These are phyloP conservation scores for Ophonus ardosiacus DNA, from an alignment of 2,888 invertebrate species.

Conservation along the genomic window DNA sequence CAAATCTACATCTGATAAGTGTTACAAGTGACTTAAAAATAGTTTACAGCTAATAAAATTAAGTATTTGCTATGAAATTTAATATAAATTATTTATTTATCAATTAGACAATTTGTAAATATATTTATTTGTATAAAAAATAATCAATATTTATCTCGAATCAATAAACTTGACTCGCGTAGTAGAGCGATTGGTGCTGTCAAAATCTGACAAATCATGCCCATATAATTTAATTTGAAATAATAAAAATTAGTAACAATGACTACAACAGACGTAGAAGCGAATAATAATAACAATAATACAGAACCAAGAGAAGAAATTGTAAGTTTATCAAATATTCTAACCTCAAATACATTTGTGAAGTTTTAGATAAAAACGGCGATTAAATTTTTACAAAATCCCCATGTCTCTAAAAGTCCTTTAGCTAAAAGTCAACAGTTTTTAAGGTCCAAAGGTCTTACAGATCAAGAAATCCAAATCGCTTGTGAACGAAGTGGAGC, in stretches of 20 bases:
- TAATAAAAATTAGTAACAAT: conserved; percentile 18
- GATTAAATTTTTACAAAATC: conserved; percentile 90
- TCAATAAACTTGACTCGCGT: conserved; percentile 50
- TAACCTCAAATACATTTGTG: conserved; percentile 28
- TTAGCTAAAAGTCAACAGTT: conserved; percentile 88
- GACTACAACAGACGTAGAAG: conserved; percentile 36
- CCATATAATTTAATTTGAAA: conserved; percentile 14
- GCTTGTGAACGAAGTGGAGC: conserved; percentile 84
- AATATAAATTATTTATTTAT: neutral
- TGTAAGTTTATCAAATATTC: conserved; percentile 58
- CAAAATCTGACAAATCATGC: conserved; percentile 54
- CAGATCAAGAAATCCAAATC: conserved; percentile 84
- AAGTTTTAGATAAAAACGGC: conserved; percentile 87
- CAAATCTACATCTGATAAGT: neutral
- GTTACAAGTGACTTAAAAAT: neutral
- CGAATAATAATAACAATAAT: conserved; percentile 52
- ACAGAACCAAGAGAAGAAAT: conserved; percentile 66
- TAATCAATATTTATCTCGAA: conserved; percentile 58
- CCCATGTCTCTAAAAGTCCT: conserved; percentile 88
- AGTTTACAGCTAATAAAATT: neutral
- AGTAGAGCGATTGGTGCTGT: no score
- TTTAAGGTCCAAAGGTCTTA: conserved; percentile 86
- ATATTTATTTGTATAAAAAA: conserved; percentile 12
- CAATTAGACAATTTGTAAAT: neutral
- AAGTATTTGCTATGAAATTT: neutral